Base-by-base conservation (phyloP, 53 echinoderm and acorn worm species). In the Mesocentrotus franciscanus region DNA sequence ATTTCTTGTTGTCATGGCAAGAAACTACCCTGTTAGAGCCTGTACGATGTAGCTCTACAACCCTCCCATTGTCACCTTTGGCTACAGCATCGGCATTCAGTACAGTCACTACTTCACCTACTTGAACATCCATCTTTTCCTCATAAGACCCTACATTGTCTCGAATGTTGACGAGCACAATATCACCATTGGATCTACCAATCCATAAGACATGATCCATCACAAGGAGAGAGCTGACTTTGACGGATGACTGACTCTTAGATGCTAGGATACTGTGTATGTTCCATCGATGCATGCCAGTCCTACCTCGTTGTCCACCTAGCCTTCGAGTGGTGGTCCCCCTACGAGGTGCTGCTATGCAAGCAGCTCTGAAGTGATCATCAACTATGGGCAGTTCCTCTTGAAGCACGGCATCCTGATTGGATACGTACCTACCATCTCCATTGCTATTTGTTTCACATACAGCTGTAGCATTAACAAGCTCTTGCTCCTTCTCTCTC, bases 281-380 rank as follows among this genome's bases (percentile, higher is more conserved):
- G 32, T 70, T 85, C 85, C 87, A 64, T 14, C 94, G 94, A 61
- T 58, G 17, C 56, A 32, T 81, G n/a, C 60, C 18, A 29, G 57
- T 16, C 93, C 32, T 71, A 29, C 56, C 75, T 29, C 92, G 18
- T 32, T 60, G 24, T 15, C 58, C 15, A 35, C 34, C 34, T 10
- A 33, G 16, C 91, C 66, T 33, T 61, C 66, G 71, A 29, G 12
- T 33, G 8, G 26, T 39, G n/a, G 94, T 60, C 36, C 4, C 34
- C 42, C 61, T 56, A 12, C 55, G 66, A 35, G 68, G 85, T 56
- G 95, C 13, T 15, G 57, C 95, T 29, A 94, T 30, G 95, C 62
- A 85, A 60, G 95, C 85, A 11, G 95, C 95, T 36, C 14, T 35
- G 95, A 94, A 94, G 95, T 94, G 95, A 94, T 94, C 89, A 70